Evolutionary conservation across 2,888 invertebrate genomes (phyloP), one percentile per base, ranked within the genome.

Genomic region (Ryuthela nishihirai): DNA sequence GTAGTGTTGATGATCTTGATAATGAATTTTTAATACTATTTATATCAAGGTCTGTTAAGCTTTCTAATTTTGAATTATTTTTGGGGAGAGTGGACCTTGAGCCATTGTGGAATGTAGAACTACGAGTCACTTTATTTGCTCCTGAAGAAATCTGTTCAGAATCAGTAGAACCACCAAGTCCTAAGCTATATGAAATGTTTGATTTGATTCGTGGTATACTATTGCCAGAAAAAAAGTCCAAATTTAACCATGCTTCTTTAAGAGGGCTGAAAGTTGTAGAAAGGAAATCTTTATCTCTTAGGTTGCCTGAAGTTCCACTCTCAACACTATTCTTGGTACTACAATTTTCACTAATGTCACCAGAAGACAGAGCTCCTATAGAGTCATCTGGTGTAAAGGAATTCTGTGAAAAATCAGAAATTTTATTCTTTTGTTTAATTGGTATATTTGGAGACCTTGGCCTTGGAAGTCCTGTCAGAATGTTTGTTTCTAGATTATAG

Each of bases 21-120:
- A 66, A 47, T 0, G 39, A 45, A 12, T 38, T 54, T n/a, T n/a
- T 32, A 17, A 36, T 15, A 23, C 40, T 45, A 39, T 36, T 41
- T 7, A 9, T 26, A 17, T 41, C 42, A 26, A 40, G 32, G 24
- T 45, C 40, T 9, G 17, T 34, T 12, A 41, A 34, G 36, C 48
- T 46, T 41, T 55, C 56, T 25, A 48, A 56, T 5, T 52, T 40
- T 2, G 47, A 41, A 23, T 53, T 56, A 17, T 50, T 21, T 39
- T 62, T 56, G 2, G 54, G 49, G 4, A 48, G 15, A 40, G 45
- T 34, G 34, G 47, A 49, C 35, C 55, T 38, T 9, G 56, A 17
- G 34, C 54, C 56, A 35, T 59, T 61, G 32, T 65, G 64, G 54
- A 69, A 68, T 1, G 68, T 66, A 7, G 68, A 64, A 44, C 68